Conservation (phyloP, 2,888 invertebrate species). For the Acleris emargana region DNA sequence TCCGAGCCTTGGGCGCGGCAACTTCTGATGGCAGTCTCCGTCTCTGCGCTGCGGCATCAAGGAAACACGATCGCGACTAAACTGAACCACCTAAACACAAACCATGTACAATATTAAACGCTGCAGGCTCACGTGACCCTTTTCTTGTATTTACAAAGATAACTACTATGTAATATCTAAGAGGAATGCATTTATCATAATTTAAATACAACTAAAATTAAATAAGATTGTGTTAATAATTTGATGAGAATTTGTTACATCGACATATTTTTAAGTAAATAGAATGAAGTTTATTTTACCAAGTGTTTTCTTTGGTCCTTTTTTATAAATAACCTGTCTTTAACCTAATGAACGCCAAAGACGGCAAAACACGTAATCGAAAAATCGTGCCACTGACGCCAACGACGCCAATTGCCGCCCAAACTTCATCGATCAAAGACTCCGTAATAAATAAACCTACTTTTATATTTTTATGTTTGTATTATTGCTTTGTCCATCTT, state of each 20-base stretch:
- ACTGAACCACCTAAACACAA: conserved; percentile 52
- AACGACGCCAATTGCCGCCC: too few relatives aligned
- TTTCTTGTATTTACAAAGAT: conserved; percentile 29
- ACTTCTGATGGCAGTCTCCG: conserved; percentile 70
- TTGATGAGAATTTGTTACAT: conserved; percentile 74
- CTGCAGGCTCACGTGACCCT: conserved; percentile 46
- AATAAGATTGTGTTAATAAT: conserved; percentile 68
- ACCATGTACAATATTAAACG: conserved; percentile 49
- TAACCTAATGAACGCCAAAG: too few relatives aligned
- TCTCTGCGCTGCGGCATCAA: conserved; percentile 24
- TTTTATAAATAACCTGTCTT: conserved; percentile 11
- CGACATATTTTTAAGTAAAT: conserved; percentile 73
- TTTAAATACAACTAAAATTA: conserved; percentile 54
- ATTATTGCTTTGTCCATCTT: too few relatives aligned
- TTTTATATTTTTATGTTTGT: too few relatives aligned
- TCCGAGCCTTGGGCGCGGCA: conserved; percentile 74
- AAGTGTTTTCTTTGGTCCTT: conserved; percentile 43
- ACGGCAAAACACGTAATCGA: too few relatives aligned
- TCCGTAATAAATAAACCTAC: too few relatives aligned
- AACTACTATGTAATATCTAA: conserved; percentile 42
- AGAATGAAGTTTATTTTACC: conserved; percentile 73
- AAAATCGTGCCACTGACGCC: too few relatives aligned
- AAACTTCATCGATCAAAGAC: too few relatives aligned
- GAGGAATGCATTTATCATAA: conserved; percentile 70
- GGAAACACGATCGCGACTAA: conserved; percentile 47